Conservation (phyloP, 2,113 vertebrate genomes). For the Myrmecobius fasciatus region DNA sequence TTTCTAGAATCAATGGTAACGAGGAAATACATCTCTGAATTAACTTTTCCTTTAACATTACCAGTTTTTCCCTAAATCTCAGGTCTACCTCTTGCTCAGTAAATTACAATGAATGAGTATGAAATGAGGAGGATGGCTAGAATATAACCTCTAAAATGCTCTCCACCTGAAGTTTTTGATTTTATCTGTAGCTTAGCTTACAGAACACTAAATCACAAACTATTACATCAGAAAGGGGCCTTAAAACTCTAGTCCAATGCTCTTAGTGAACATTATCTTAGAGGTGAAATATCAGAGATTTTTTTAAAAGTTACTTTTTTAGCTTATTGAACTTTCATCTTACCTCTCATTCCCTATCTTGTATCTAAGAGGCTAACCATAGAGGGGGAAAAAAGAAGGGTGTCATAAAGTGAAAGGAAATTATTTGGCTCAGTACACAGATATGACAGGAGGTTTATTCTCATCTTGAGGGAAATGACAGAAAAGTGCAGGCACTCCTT, state of each 20-base stretch:
- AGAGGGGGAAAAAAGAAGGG: background rate
- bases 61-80: background rate
- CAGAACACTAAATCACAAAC: background rate
- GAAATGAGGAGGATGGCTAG: background rate
- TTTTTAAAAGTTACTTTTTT: background rate
- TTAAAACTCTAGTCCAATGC: background rate
- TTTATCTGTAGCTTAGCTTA: background rate
- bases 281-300: background rate
- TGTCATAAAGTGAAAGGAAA: slow-evolving; percentile 15
- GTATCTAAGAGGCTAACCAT: background rate
- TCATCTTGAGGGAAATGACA: background rate
- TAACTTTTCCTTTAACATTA: background rate
- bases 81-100: background rate
- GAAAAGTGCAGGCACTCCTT: background rate
- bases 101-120: too few relatives aligned
- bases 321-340: background rate
- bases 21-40: background rate
- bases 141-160: background rate
- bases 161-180: background rate
- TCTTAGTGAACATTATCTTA: background rate
- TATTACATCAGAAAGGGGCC: background rate
- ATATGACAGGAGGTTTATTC: slow-evolving; percentile 4
- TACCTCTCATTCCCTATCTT: background rate
- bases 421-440: slow-evolving; percentile 33
- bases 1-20: background rate